Percentiles rank a stretch among this genome's conserved stretches.
Evolutionary conservation across 2,113 vertebrate genomes (phyloP).

Genomic region (Pongo pygmaeus): DNA sequence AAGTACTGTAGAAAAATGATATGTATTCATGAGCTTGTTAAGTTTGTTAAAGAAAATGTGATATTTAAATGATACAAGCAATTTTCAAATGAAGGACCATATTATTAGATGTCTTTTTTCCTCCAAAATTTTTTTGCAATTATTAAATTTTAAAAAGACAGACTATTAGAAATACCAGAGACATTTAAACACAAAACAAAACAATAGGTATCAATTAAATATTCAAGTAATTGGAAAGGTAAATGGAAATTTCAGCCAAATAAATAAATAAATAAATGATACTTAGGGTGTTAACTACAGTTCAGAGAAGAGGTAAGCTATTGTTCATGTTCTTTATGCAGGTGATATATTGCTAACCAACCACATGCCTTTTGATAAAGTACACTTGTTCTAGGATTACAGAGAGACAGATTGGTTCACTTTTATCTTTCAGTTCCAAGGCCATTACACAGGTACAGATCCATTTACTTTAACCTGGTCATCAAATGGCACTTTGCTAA

Average conservation of each 20-base stretch:
- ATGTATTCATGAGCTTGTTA: background rate
- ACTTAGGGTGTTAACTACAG: background rate
- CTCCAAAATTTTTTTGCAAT: background rate
- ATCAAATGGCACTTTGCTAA: background rate
- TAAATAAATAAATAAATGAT: background rate
- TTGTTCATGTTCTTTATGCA: background rate
- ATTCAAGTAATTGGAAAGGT: background rate
- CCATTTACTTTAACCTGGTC: background rate
- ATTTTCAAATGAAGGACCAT: background rate
- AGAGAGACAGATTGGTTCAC: background rate
- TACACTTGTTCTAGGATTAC: background rate
- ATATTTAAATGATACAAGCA: background rate
- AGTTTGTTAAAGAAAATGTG: background rate
- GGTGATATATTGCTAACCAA: background rate
- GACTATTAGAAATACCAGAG: background rate
- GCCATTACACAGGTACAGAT: background rate
- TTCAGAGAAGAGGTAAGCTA: background rate
- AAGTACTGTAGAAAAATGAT: background rate
- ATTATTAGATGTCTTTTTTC: background rate
- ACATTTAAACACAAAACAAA: background rate
- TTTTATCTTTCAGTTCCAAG: slow-evolving; percentile 24
- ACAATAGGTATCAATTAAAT: background rate
- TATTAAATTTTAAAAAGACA: background rate
- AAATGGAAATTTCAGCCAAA: background rate
- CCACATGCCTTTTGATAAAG: background rate